Evolutionary conservation across 2,113 vertebrate genomes (phyloP).

Genomic region (Tragulus kanchil): DNA sequence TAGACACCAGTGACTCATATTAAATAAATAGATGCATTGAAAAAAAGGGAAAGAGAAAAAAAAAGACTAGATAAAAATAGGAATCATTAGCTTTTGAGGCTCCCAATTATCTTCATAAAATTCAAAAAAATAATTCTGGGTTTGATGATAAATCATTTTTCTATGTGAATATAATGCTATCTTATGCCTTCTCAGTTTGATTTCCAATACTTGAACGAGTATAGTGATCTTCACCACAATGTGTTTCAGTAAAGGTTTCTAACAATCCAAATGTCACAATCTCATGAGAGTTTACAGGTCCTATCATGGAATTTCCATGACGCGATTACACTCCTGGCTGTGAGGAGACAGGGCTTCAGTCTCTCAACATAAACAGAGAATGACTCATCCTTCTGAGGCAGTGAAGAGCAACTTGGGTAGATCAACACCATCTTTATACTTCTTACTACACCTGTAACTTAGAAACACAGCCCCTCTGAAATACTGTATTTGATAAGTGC

Average conservation of each 20-base stretch:
- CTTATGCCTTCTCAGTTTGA: neutral
- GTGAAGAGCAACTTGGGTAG: neutral
- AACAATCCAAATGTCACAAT: neutral
- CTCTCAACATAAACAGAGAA: constrained; percentile 37
- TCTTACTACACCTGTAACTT: neutral
- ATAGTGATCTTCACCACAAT: neutral
- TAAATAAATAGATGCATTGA: neutral
- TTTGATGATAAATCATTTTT: neutral
- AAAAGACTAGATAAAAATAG: neutral
- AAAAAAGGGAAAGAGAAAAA: neutral
- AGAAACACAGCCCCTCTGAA: neutral
- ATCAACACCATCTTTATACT: neutral
- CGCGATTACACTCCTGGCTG: neutral
- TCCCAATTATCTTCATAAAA: neutral
- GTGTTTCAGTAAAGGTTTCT: neutral
- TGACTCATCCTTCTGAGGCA: neutral
- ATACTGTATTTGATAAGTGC: neutral
- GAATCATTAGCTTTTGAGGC: neutral
- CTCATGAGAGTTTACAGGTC: neutral
- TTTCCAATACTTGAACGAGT: neutral
- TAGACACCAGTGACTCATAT: neutral
- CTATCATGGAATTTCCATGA: neutral
- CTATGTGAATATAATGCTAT: neutral
- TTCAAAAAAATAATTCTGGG: neutral
- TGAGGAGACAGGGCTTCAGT: neutral